phyloP scores from a whole-genome alignment of 2,797 vertebrate genomes.

The Podarcis siculus region DNA sequence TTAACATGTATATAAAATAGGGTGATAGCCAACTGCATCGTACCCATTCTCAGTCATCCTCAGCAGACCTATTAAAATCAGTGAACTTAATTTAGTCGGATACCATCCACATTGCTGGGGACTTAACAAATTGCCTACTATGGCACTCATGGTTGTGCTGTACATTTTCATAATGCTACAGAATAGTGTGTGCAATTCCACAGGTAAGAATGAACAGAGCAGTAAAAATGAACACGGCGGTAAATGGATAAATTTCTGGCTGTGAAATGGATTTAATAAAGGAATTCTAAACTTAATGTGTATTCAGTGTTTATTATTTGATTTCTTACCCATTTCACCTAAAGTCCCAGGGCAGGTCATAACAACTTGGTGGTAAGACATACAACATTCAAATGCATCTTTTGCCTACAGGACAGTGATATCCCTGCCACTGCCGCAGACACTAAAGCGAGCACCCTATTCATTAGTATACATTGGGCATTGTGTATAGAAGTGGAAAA shows the following conservation, averaged over 20 bases:
- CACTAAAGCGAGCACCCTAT: background rate
- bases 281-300: background rate
- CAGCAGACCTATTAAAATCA: too few species aligned
- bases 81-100: too few species aligned
- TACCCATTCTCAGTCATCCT: too few species aligned
- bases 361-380: too few species aligned
- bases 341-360: too few species aligned
- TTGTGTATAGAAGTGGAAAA: too few species aligned
- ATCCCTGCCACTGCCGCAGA: background rate
- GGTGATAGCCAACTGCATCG: background rate
- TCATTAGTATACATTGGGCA: background rate
- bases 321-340: too few species aligned
- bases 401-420: background rate
- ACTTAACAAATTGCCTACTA: background rate
- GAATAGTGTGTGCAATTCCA: background rate
- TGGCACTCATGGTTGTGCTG: background rate
- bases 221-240: background rate
- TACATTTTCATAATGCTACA: background rate
- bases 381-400: background rate
- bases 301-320: background rate
- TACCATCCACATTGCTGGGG: too few species aligned
- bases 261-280: slow-evolving; percentile 17
- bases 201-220: background rate
- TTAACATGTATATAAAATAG: background rate
- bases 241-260: background rate